These are phyloP conservation scores for Noctua janthina DNA, from an alignment of 2,888 invertebrate species.

Conservation along the genomic window DNA sequence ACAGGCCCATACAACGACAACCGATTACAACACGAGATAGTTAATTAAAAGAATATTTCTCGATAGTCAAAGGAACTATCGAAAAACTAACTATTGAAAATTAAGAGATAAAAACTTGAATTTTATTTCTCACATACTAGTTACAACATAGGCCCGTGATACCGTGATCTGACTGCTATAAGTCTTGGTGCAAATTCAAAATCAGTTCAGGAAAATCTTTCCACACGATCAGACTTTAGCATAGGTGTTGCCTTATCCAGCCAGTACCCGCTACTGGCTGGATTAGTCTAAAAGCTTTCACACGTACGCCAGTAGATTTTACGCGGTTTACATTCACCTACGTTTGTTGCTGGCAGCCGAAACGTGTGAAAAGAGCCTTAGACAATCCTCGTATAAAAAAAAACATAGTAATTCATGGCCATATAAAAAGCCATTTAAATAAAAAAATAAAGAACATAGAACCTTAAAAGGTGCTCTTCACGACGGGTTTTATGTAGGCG, in stretches of 20 bases:
- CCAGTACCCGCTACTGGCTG: no score
- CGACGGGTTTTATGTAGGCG: background rate
- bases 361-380: background rate
- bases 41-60: background rate
- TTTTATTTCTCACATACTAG: background rate
- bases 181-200: background rate
- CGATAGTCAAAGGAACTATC: no score
- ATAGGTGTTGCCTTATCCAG: background rate
- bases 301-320: slow-evolving; percentile 3
- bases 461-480: background rate
- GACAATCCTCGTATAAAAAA: background rate
- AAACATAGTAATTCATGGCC: background rate
- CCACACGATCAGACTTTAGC: no score
- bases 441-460: background rate
- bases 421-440: background rate
- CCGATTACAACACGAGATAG: no score
- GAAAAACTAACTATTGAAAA: background rate
- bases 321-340: background rate
- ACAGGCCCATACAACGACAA: no score
- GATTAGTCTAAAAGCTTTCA: slow-evolving; percentile 32
- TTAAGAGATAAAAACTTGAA: background rate
- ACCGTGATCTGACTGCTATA: background rate
- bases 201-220: background rate
- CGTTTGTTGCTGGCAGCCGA: background rate
- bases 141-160: no score